Conservation (phyloP, 1,140 invertebrate genomes). For the Epicauta chinensis region DNA sequence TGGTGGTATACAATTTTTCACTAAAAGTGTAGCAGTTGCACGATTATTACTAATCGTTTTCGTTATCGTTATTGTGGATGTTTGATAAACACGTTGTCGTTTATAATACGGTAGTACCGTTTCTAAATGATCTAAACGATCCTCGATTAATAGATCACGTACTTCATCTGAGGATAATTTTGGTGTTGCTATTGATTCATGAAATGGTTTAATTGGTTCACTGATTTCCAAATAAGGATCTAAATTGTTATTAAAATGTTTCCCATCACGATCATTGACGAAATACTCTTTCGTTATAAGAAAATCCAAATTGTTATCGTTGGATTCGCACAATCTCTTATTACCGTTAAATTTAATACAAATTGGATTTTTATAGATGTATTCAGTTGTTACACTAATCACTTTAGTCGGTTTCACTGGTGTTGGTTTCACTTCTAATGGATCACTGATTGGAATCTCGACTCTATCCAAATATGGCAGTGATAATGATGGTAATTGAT, state of each 20-base stretch:
- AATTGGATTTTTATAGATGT: slow-evolving; percentile 34
- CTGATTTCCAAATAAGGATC: slow-evolving; percentile 20
- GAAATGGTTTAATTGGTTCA: slow-evolving; percentile 14
- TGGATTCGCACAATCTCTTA: slow-evolving; percentile 25
- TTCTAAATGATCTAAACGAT: slow-evolving; percentile 37
- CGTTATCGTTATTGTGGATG: slow-evolving; percentile 38
- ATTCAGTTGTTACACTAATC: slow-evolving; percentile 33
- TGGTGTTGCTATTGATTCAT: slow-evolving; percentile 21
- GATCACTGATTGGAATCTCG: slow-evolving; percentile 24
- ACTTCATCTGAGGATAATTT: slow-evolving; percentile 20
- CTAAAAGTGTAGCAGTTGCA: slow-evolving; percentile 35
- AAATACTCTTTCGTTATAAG: slow-evolving; percentile 36
- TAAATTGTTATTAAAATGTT: neutral
- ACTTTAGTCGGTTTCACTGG: slow-evolving; percentile 33
- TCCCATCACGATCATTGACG: slow-evolving; percentile 19
- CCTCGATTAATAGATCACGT: slow-evolving; percentile 37
- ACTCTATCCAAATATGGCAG: slow-evolving; percentile 35
- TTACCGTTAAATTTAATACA: slow-evolving; percentile 35
- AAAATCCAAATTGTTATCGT: slow-evolving; percentile 23
- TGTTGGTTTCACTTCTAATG: slow-evolving; percentile 27
- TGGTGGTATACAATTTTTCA: slow-evolving; percentile 38
- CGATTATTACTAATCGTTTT: slow-evolving; percentile 31
- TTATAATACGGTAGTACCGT: slow-evolving; percentile 38
- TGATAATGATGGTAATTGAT: slow-evolving; percentile 30
- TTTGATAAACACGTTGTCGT: slow-evolving; percentile 34